These are phyloP conservation scores for Tribolium castaneum DNA, from an alignment of 1,140 invertebrate genomes.

Conservation along the genomic window DNA sequence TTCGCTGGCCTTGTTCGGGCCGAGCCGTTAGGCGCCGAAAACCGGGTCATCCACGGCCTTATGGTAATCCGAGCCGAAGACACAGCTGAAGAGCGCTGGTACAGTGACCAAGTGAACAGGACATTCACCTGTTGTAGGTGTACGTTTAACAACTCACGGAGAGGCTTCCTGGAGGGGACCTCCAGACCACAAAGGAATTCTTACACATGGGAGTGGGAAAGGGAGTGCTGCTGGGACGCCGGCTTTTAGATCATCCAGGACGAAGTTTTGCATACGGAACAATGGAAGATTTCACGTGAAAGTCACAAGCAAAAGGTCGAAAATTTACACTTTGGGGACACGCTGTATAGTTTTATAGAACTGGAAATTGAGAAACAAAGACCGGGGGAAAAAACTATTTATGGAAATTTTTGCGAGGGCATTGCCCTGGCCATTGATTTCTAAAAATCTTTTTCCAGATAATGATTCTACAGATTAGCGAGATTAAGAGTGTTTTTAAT, in stretches of 20 bases:
- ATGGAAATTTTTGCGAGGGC: too few relatives aligned
- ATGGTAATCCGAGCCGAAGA: neutral
- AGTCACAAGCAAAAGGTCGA: neutral
- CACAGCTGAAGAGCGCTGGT: conserved; percentile 2
- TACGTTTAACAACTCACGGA: conserved; percentile 6
- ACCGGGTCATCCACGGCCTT: neutral
- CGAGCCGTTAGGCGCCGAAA: neutral
- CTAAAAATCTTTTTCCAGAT: too few relatives aligned
- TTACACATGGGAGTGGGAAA: neutral
- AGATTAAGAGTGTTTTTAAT: too few relatives aligned
- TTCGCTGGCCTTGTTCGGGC: conserved; percentile 29
- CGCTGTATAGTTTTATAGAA: too few relatives aligned
- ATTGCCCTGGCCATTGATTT: too few relatives aligned
- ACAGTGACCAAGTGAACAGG: conserved; percentile 51
- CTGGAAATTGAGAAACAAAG: too few relatives aligned
- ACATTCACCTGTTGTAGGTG: conserved; percentile 47
- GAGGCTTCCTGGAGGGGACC: conserved; percentile 9
- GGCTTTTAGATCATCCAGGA: neutral
- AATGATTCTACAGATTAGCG: too few relatives aligned
- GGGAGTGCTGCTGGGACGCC: neutral
- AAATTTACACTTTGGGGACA: too few relatives aligned
- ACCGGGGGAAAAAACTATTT: too few relatives aligned
- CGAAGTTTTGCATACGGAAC: neutral
- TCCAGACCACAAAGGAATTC: conserved; percentile 9
- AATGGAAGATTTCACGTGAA: neutral